Evolutionary conservation across 2,113 vertebrate species (phyloP).

Genomic region (Bothrops jararaca): DNA sequence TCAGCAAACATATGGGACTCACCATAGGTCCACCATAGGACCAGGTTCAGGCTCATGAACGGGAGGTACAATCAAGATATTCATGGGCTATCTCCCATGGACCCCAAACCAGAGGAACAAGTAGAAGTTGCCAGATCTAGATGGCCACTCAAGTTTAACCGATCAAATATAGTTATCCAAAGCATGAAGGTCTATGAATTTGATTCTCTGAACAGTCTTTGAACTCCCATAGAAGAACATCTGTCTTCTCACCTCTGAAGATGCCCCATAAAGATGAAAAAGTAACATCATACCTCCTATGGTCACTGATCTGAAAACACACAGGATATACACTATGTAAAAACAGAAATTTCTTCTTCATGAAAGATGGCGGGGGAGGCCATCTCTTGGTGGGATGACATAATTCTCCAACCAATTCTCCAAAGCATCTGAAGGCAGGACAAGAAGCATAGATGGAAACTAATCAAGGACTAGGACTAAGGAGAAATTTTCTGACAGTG

Average conservation of each 20-base stretch:
- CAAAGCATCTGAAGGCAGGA: neutral
- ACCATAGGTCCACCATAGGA: neutral
- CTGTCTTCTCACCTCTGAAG: neutral
- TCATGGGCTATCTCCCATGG: neutral
- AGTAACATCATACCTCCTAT: neutral
- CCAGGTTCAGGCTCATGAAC: neutral
- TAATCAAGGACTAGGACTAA: neutral
- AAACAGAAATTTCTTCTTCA: neutral
- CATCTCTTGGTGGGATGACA: neutral
- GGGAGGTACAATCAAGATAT: neutral
- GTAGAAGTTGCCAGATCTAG: neutral
- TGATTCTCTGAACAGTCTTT: neutral
- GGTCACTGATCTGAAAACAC: neutral
- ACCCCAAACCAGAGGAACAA: neutral
- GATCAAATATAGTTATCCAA: neutral
- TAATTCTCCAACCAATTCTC: neutral
- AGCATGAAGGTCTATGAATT: neutral
- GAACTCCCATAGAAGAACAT: neutral
- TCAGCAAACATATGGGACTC: neutral
- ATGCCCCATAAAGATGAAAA: neutral
- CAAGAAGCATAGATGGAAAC: neutral
- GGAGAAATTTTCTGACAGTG: neutral
- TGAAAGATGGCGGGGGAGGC: neutral
- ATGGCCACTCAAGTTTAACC: neutral
- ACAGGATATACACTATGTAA: neutral